Percentiles rank a stretch among this genome's conserved stretches.
Evolutionary conservation across 37 sponge, comb jelly and placozoan genomes (phyloP).

Genomic region (Theonella swinhoei): DNA sequence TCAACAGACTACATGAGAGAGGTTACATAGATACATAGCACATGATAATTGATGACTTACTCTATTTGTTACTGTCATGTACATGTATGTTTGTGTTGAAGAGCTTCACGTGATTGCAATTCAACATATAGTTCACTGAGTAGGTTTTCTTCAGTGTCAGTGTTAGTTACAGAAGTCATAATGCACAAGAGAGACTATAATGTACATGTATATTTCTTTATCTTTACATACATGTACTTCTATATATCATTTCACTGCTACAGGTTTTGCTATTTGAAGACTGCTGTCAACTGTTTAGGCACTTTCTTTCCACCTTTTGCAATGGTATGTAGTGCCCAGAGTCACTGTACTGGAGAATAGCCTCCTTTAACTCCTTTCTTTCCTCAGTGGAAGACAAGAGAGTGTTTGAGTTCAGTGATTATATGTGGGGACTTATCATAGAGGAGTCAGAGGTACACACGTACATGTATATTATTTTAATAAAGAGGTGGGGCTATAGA

Average conservation of each 20-base stretch:
- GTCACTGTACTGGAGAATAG: neutral
- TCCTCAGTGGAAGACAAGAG: neutral
- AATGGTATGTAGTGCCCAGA: neutral
- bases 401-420: constrained; percentile 30
- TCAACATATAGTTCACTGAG: no score
- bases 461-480: neutral
- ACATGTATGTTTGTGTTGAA: no score
- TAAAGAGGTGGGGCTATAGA: no score
- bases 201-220: neutral
- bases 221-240: neutral
- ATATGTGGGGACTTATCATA: constrained; percentile 11
- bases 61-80: no score
- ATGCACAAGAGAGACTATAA: no score
- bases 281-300: neutral
- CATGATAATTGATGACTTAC: no score
- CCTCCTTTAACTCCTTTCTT: neutral
- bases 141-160: no score
- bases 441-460: no score
- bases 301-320: neutral
- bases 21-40: no score
- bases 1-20: no score
- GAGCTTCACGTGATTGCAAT: no score
- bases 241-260: neutral
- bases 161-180: no score
- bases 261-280: constrained; percentile 12